Conservation (phyloP, 2,113 vertebrate species). For the Ictalurus furcatus region DNA sequence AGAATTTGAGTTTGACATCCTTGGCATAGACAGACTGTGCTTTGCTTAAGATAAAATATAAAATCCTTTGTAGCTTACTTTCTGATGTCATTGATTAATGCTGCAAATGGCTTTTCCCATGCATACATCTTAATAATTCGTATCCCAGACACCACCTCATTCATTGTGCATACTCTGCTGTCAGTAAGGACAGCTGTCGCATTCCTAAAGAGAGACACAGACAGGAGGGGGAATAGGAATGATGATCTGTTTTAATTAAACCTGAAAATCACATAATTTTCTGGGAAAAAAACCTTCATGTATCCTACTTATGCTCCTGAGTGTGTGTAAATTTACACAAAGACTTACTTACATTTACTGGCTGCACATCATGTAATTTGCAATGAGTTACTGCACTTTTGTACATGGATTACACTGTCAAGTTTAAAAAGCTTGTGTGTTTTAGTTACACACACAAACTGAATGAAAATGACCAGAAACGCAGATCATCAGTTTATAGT, state of each 20-base stretch:
- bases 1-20: neutral
- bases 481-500: too few relatives aligned
- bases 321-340: neutral
- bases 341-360: neutral
- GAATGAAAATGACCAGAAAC: neutral
- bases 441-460: neutral
- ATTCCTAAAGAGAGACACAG: conserved; percentile 71
- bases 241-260: neutral
- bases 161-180: conserved; percentile 90
- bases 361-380: neutral
- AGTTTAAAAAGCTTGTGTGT: neutral
- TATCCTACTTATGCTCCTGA: neutral
- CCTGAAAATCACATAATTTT: neutral
- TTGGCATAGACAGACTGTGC: neutral
- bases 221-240: neutral
- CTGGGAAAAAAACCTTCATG: neutral
- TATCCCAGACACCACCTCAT: conserved; percentile 93
- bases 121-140: conserved; percentile 99
- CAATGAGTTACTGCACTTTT: neutral
- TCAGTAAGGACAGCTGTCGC: conserved; percentile 86
- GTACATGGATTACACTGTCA: too few relatives aligned
- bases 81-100: conserved; percentile 81
- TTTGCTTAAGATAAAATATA: neutral
- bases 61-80: conserved; percentile 70
- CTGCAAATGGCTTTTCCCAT: conserved; percentile 90